Base-by-base conservation (phyloP, 2,797 vertebrate genomes). In the Enteromius paludinosus region DNA sequence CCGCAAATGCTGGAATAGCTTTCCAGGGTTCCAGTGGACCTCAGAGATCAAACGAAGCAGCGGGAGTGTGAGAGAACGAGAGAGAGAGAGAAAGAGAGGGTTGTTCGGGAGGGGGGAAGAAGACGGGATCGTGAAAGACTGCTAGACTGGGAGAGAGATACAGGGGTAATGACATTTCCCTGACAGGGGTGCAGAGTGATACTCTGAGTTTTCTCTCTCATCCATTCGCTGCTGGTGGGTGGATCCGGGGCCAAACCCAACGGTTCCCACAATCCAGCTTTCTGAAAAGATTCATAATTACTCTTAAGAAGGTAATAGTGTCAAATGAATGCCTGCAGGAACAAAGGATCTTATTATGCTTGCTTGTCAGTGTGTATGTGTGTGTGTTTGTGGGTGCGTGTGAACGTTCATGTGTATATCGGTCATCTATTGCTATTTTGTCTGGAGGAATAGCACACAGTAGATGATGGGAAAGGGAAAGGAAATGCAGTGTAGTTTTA, bases 281-380 rank as follows among this genome's bases (percentile, higher is more conserved):
- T 93, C 82, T 66, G 52, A 86, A 87, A 88, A 90, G 88, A 89
- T 92, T 88, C 90, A 92, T 92, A 95, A 94, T 94, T 93, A 94
- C 88, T 91, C 90, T 95, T 95, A 95, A 95, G 94, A 92, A 94
- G 94, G 93, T 95, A 95, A 95, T 95, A 92, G 92, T 93, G 93
- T 89, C 87, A 94, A 90, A 93, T 93, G 91, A 94, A 93, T 90
- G 92, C 86, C 86, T 91, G 83, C 87, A 89, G 91, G 92, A 93
- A 95, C 93, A 95, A 95, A 94, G 92, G 88, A 88, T 88, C 90
- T 90, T 94, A 91, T 94, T 93, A 91, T 91, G 86, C 87, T 87
- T 90, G 86, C 80, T 91, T 93, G 91, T 93, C 93, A 92, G 90
- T 84, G 86, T 92, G 90, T 91, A 89, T 92, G 52, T 71, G 54